Conservation (phyloP, 2,888 invertebrate genomes). For the Lacanobia wlatinum region DNA sequence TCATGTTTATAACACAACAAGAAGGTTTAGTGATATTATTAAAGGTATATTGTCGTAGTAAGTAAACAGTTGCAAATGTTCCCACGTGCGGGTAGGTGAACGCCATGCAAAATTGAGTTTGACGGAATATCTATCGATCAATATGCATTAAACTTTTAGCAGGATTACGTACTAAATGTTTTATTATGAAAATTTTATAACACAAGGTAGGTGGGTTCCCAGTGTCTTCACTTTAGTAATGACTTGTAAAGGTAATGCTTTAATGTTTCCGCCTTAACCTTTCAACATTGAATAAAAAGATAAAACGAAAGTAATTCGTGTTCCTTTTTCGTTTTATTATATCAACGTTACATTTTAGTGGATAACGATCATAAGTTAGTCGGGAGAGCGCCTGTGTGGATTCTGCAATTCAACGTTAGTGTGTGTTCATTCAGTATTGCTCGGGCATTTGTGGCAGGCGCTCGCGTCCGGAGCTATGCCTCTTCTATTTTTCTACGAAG, state of each 20-base stretch:
- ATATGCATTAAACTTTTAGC: neutral
- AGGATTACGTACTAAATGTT: neutral
- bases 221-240: neutral
- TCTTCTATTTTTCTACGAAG: slow-evolving; percentile 41
- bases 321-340: slow-evolving; percentile 18
- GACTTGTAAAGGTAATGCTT: neutral
- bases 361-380: slow-evolving; percentile 58
- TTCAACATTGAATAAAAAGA: neutral
- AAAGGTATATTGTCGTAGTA: neutral
- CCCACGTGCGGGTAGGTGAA: slow-evolving; percentile 43
- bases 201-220: too few species aligned
- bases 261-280: neutral
- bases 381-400: slow-evolving; percentile 61
- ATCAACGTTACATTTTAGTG: slow-evolving; percentile 43
- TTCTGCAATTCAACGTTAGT: slow-evolving; percentile 56
- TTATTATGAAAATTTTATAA: neutral
- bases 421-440: slow-evolving; percentile 76
- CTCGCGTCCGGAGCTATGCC: slow-evolving; percentile 42
- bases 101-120: neutral
- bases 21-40: neutral
- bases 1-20: slow-evolving; percentile 7
- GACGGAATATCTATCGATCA: neutral
- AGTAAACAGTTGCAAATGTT: slow-evolving; percentile 29
- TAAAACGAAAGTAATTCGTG: slow-evolving; percentile 25
- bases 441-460: slow-evolving; percentile 74